Evolutionary conservation across 2,888 invertebrate species (phyloP).

Genomic region (Campaea margaritaria): DNA sequence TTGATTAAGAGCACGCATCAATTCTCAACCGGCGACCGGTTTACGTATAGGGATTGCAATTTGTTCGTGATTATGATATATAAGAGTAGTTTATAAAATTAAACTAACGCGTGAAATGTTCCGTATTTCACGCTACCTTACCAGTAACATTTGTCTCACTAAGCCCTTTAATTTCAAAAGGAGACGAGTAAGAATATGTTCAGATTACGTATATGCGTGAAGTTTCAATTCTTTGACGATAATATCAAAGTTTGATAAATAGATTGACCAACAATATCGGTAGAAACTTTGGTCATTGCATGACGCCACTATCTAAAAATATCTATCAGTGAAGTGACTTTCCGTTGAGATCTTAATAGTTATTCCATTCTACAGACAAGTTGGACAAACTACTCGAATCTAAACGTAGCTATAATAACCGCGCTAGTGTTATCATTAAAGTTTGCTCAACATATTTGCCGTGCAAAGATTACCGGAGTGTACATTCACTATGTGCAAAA

Average conservation of each 20-base stretch:
- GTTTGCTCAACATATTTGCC: slow-evolving; percentile 10
- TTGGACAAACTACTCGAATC: too few species aligned
- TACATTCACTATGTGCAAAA: background rate
- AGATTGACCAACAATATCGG: too few species aligned
- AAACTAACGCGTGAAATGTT: too few species aligned
- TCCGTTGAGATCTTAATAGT: too few species aligned
- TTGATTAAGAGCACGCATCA: background rate
- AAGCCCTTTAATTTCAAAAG: background rate
- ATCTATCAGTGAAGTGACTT: too few species aligned
- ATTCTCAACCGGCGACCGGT: background rate
- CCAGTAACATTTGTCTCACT: too few species aligned
- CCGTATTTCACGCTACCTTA: too few species aligned
- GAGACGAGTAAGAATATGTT: background rate
- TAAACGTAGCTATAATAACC: background rate
- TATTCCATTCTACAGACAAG: too few species aligned
- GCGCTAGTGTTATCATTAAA: background rate
- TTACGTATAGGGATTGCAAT: background rate
- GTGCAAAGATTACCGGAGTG: slow-evolving; percentile 5
- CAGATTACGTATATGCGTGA: background rate
- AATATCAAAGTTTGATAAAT: too few species aligned
- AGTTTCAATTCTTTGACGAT: background rate
- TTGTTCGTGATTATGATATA: background rate
- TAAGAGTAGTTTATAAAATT: background rate
- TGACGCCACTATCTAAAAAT: too few species aligned
- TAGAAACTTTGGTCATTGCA: too few species aligned